These are phyloP conservation scores for Vulpes vulpes DNA, from an alignment of 2,113 vertebrate species.

Conservation along the genomic window DNA sequence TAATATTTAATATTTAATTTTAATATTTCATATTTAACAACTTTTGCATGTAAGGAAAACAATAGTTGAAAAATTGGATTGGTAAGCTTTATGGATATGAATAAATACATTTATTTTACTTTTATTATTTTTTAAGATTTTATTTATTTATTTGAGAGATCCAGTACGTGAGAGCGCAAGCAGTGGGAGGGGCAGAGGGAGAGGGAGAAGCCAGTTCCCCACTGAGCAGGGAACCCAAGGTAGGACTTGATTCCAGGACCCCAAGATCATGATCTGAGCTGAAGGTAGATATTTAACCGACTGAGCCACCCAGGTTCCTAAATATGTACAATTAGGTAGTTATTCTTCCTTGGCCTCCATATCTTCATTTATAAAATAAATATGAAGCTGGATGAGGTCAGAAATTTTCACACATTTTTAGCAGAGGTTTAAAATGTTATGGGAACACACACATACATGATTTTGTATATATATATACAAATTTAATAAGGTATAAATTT, in stretches of 20 bases:
- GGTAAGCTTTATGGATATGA: neutral
- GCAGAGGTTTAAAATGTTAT: neutral
- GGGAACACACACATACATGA: neutral
- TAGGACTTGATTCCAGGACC: too few species aligned
- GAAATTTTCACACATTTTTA: conserved; percentile 11
- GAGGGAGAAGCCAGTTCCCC: too few species aligned
- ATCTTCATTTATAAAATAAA: conserved; percentile 1
- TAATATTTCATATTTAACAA: neutral
- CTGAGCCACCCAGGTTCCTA: too few species aligned
- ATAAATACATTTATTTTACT: neutral
- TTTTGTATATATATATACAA: neutral
- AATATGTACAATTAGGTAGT: neutral
- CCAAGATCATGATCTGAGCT: too few species aligned
- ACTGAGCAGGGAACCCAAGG: too few species aligned
- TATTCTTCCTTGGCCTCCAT: neutral
- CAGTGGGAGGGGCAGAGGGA: too few species aligned
- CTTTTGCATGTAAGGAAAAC: neutral
- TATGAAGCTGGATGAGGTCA: neutral
- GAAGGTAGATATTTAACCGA: too few species aligned
- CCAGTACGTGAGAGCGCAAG: too few species aligned
- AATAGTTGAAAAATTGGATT: neutral
- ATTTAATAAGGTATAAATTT: neutral
- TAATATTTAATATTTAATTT: neutral
- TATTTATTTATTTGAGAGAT: too few species aligned
- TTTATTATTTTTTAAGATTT: too few species aligned